Conservation (phyloP, 2,113 vertebrate species). For the Pangasianodon hypophthalmus region DNA sequence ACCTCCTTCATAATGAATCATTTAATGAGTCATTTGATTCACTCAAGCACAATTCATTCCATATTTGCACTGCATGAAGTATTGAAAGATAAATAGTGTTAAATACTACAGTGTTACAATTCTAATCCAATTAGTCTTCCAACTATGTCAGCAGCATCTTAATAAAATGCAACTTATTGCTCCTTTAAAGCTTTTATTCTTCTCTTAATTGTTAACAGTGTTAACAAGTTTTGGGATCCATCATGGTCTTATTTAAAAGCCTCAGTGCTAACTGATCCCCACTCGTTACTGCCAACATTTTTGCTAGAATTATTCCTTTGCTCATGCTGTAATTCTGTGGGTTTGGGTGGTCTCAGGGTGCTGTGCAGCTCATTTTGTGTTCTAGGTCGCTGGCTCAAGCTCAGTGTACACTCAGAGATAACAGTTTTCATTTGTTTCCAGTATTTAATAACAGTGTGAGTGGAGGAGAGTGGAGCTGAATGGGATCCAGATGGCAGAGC, state of each 20-base stretch:
- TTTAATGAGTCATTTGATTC: background rate
- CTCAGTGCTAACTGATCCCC: conserved; percentile 21
- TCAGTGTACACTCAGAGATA: conserved; percentile 53
- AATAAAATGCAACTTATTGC: background rate
- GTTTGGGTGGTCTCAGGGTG: conserved; percentile 47
- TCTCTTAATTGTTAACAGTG: conserved; percentile 5
- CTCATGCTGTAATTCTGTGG: conserved; percentile 1
- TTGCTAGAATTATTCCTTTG: background rate
- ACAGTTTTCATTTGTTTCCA: conserved; percentile 72
- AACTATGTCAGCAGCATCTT: background rate
- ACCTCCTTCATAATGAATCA: background rate
- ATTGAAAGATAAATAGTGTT: background rate
- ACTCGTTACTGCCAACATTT: conserved; percentile 41
- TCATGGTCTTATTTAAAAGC: conserved; percentile 7
- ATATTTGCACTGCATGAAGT: no score
- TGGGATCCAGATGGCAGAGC: conserved; percentile 70
- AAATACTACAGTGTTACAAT: background rate
- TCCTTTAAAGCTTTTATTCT: background rate
- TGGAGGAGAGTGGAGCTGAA: conserved; percentile 61
- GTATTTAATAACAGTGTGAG: conserved; percentile 68
- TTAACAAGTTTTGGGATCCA: conserved; percentile 15
- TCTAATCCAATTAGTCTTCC: background rate
- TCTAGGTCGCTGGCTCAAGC: conserved; percentile 38
- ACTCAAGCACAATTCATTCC: background rate
- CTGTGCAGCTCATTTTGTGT: conserved; percentile 43